Conservation (phyloP, 2,113 vertebrate species). For the Gymnarchus niloticus region DNA sequence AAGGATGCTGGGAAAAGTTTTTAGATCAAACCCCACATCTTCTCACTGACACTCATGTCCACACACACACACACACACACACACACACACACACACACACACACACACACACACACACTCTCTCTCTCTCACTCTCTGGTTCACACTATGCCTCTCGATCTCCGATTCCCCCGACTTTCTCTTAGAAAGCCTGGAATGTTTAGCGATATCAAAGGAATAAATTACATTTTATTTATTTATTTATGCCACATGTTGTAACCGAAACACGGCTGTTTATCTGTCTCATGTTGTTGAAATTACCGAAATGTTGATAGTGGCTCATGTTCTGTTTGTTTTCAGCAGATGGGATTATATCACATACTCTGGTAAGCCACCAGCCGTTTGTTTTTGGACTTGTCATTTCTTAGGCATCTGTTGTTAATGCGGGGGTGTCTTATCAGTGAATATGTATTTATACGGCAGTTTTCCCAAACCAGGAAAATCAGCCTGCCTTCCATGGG, state of each 20-base stretch:
- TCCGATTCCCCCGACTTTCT: neutral
- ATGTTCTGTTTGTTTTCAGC: slow-evolving; percentile 29
- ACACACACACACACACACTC: neutral
- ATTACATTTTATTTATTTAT: slow-evolving; percentile 20
- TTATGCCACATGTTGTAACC: slow-evolving; percentile 15
- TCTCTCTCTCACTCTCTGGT: neutral
- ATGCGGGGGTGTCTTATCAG: too few species aligned
- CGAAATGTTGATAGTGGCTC: slow-evolving; percentile 14
- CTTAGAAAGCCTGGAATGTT: neutral
- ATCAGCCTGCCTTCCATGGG: neutral
- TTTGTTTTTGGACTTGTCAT: slow-evolving; percentile 2
- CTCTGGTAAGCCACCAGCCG: neutral
- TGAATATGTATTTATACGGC: neutral
- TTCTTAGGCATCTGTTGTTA: neutral
- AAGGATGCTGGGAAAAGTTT: slow-evolving; percentile 13
- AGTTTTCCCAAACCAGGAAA: neutral
- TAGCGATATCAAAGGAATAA: slow-evolving; percentile 1
- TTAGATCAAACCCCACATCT: neutral
- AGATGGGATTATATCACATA: slow-evolving; percentile 27
- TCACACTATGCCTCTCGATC: neutral
- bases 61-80: neutral
- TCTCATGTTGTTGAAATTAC: neutral
- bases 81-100: neutral
- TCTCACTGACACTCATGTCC: neutral
- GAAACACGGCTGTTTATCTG: slow-evolving; percentile 28